These are phyloP conservation scores for Bilobella aurantiaca DNA, from an alignment of 1,140 invertebrate genomes.

Conservation along the genomic window DNA sequence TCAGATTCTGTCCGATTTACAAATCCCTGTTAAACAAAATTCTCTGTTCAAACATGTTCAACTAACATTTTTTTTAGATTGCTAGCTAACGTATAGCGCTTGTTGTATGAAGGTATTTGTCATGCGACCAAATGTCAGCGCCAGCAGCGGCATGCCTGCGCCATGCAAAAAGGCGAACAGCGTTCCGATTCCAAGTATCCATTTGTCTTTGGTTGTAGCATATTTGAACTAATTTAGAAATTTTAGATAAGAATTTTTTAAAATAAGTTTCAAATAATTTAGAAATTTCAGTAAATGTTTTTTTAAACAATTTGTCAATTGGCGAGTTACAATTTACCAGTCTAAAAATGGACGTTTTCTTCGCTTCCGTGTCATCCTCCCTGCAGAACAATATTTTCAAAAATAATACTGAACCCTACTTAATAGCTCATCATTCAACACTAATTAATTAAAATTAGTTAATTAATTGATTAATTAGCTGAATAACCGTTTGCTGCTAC, in stretches of 20 bases:
- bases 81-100: slow-evolving; percentile 28
- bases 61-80: not conserved
- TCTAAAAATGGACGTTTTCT: no score
- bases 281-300: no score
- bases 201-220: slow-evolving; percentile 48
- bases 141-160: slow-evolving; percentile 53
- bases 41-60: not conserved
- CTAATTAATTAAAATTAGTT: no score
- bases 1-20: slow-evolving; percentile 25
- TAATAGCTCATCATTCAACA: no score
- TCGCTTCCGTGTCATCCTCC: no score
- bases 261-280: no score
- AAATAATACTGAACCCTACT: no score
- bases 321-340: no score
- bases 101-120: slow-evolving; percentile 45
- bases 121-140: slow-evolving; percentile 56
- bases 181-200: slow-evolving; percentile 49
- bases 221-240: slow-evolving; percentile 48
- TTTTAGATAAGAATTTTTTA: not conserved
- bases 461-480: no score
- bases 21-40: slow-evolving; percentile 24
- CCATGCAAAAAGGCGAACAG: slow-evolving; percentile 51
- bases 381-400: no score
- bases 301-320: no score
- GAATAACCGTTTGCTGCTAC: no score